These are phyloP conservation scores for Anguilla rostrata DNA, from an alignment of 2,113 vertebrate genomes.

Conservation along the genomic window DNA sequence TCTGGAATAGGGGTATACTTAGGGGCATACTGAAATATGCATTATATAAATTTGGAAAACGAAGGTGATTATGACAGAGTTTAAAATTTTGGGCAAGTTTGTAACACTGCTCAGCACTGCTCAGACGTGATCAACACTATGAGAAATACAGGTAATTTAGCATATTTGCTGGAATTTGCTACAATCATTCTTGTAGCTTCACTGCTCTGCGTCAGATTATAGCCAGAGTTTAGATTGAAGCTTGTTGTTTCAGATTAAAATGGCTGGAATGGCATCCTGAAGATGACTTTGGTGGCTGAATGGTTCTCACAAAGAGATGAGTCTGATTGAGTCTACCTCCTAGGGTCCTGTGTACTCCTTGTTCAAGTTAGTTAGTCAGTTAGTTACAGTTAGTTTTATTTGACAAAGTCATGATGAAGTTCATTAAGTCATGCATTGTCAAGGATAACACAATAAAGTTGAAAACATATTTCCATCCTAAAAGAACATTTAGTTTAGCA, in stretches of 20 bases:
- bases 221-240: background rate
- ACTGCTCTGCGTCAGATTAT: background rate
- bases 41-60: too few species aligned
- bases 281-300: constrained; percentile 41
- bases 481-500: background rate
- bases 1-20: too few species aligned
- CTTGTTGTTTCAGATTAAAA: constrained; percentile 19
- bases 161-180: background rate
- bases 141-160: background rate
- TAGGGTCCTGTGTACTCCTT: constrained; percentile 30
- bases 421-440: too few species aligned
- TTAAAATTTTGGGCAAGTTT: background rate
- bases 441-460: too few species aligned
- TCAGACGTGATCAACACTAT: background rate
- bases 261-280: constrained; percentile 33
- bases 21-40: too few species aligned
- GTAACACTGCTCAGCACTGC: background rate
- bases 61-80: background rate
- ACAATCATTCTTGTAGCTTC: background rate
- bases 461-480: background rate
- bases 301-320: constrained; percentile 31
- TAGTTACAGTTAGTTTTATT: too few species aligned
- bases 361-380: too few species aligned
- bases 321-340: constrained; percentile 27
- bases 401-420: too few species aligned